A percentile compares a stretch with the other conserved stretches of the same genome.
Conservation (phyloP, 2,797 vertebrate genomes). For the Falco novaeseelandiae region DNA sequence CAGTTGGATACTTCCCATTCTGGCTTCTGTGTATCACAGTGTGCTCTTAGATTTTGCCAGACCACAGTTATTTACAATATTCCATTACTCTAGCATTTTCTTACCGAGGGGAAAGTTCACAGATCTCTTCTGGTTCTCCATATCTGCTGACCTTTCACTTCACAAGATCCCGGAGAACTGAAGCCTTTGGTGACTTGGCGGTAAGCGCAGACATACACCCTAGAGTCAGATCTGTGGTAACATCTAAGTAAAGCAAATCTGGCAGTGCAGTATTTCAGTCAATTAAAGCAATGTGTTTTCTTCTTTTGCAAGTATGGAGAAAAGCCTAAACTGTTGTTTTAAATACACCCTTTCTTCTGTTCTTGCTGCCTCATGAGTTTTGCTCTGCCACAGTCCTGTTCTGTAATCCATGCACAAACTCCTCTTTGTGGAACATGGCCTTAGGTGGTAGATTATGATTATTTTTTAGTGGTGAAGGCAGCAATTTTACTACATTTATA, state of each 20-base stretch:
- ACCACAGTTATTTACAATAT: constrained; percentile 58
- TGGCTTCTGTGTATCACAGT: not conserved
- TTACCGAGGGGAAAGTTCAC: constrained; percentile 19
- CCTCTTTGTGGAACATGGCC: not conserved
- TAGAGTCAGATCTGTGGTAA: not conserved
- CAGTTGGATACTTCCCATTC: not conserved
- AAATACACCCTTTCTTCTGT: constrained; percentile 13
- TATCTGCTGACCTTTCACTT: constrained; percentile 35
- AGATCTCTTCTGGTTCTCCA: not conserved
- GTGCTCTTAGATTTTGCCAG: constrained; percentile 22
- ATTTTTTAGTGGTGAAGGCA: not conserved
- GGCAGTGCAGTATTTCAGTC: not conserved
- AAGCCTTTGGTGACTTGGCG: not conserved
- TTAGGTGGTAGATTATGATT: not conserved
- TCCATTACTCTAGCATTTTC: constrained; percentile 8
- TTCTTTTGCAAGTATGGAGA: not conserved
- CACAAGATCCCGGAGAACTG: not conserved
- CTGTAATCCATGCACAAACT: not conserved
- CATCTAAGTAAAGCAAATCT: not conserved
- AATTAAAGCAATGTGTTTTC: not conserved
- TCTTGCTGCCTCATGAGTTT: not conserved
- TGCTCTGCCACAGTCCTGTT: not conserved
- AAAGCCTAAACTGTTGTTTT: not conserved
- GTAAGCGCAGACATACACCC: not conserved
- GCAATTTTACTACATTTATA: not conserved